These are phyloP conservation scores for Dryococelus australis DNA, from an alignment of 2,888 invertebrate genomes.

Conservation along the genomic window DNA sequence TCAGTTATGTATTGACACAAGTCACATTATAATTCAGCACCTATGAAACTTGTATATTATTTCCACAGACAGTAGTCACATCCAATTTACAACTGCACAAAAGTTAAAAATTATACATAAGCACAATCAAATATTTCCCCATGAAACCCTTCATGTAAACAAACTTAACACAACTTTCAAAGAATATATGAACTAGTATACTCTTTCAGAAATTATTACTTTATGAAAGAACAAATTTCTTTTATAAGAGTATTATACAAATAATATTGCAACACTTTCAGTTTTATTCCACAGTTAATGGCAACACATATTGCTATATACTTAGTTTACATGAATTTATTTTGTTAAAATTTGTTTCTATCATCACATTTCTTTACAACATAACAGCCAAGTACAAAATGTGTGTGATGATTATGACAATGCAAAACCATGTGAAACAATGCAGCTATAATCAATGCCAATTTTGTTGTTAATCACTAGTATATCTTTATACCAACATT, in stretches of 20 bases:
- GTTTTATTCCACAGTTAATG: neutral
- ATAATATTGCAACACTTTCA: neutral
- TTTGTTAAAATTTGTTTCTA: neutral
- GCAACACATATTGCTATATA: neutral
- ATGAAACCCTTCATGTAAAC: neutral
- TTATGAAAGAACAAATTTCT: too few species aligned
- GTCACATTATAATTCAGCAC: neutral
- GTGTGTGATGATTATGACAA: neutral
- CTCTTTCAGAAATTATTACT: too few species aligned
- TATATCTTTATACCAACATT: neutral
- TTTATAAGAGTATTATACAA: neutral
- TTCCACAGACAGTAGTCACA: neutral
- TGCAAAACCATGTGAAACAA: neutral
- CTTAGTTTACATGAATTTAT: neutral
- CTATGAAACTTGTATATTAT: neutral
- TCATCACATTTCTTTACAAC: neutral
- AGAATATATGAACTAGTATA: neutral
- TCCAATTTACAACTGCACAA: neutral
- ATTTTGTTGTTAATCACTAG: constrained; percentile 10
- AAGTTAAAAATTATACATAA: neutral
- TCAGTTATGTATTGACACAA: neutral
- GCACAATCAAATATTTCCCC: neutral
- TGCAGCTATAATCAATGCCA: constrained; percentile 3
- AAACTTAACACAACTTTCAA: neutral
- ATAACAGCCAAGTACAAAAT: neutral